Base-by-base conservation (phyloP, 2,113 vertebrate genomes). In the Antigone vipio region DNA sequence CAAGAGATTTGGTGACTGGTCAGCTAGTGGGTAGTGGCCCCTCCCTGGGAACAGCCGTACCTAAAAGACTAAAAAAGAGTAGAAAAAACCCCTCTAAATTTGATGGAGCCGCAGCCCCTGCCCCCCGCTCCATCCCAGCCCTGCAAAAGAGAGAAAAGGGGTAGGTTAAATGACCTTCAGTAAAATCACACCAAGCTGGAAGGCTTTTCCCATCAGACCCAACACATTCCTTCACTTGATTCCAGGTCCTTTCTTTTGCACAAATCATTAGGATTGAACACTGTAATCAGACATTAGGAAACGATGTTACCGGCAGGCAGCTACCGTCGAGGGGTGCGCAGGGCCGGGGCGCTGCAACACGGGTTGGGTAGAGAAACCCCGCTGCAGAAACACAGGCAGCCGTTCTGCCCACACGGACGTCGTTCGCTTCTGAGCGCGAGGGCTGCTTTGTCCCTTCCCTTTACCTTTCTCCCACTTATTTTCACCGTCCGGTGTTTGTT, bases 21-120 rank as follows among this genome's bases (percentile, higher is more conserved):
- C 34, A 49, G 40, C 35, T 15, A 15, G 15, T 1, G 12, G 49
- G n/a, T 15, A 52, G 38, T 2, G 9, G 15, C 9, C 20, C 16
- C 13, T 58, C 17, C 3, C 12, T 40, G 45, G 47, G 55, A 66
- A 34, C 0, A 1, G 32, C 35, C 1, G 0, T 34, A 32, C 24
- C 18, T 44, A 8, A 6, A 82, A 40, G 3, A 16, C 12, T 58
- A 26, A 26, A 50, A 30, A 42, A 50, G 10, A 34, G 18, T 15
- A 47, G 23, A 27, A 73, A 21, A 11, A 7, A 62, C 9, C 0
- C 5, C 6, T 42, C 2, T 20, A 17, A 26, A 7, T 17, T 9
- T 17, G n/a, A 55, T 22, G 22, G 13, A 74, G 45, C 20, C 6
- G 1, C 59, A 63, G 7, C 4, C 10, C 27, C 26, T 19, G 23